phyloP scores from a whole-genome alignment of 2,888 invertebrate genomes.

The Iselma pallidipennis region DNA sequence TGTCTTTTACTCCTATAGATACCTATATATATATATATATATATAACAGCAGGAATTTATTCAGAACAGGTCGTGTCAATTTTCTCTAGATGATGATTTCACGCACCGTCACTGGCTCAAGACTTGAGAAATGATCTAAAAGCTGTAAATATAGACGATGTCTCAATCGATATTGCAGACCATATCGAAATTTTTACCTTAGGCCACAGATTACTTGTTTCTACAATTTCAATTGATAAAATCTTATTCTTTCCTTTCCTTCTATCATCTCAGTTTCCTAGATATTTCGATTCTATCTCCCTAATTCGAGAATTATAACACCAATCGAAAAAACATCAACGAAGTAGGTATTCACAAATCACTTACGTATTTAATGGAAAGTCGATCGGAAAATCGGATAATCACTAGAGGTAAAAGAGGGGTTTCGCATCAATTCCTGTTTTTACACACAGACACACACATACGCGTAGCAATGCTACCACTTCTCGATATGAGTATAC shows the following conservation, averaged over 20 bases:
- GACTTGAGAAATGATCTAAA: constrained; percentile 22
- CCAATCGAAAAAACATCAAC: neutral
- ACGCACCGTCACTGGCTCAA: constrained; percentile 22
- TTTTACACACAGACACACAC: neutral
- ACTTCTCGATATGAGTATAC: constrained; percentile 22
- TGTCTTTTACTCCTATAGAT: too few relatives aligned
- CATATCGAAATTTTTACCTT: too few relatives aligned
- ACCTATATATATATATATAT: too few relatives aligned
- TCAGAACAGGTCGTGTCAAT: constrained; percentile 26
- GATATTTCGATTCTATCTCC: neutral
- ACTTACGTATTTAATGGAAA: neutral
- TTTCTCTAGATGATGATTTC: constrained; percentile 25
- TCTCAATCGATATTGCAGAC: neutral
- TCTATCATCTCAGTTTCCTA: too few relatives aligned
- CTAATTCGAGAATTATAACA: neutral
- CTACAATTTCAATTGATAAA: too few relatives aligned
- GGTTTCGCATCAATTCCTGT: neutral
- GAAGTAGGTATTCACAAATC: neutral
- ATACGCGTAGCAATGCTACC: neutral
- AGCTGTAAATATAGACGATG: too few relatives aligned
- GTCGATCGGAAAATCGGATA: neutral
- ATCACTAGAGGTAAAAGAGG: neutral
- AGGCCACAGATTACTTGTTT: too few relatives aligned
- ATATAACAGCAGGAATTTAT: constrained; percentile 13
- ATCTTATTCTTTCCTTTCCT: too few relatives aligned